phyloP scores from a whole-genome alignment of 2,797 vertebrate species.

The Sandelia bainsii region DNA sequence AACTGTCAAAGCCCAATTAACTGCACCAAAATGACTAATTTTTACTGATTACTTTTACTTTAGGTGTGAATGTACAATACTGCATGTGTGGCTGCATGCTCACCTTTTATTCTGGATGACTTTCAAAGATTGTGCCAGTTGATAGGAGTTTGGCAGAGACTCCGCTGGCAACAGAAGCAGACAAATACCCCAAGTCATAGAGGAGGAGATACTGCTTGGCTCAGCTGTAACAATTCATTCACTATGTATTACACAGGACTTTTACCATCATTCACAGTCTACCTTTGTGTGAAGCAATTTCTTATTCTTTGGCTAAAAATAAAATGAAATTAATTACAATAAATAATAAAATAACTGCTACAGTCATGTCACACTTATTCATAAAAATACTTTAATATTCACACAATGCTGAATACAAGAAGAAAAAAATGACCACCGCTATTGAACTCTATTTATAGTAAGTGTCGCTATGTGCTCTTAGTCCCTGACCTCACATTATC shows the following conservation, averaged over 20 bases:
- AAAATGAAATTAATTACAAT: slow-evolving; percentile 24
- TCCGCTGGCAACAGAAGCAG: slow-evolving; percentile 61
- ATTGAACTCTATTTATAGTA: background rate
- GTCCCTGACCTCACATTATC: slow-evolving; percentile 15
- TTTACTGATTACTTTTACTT: background rate
- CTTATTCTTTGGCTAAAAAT: slow-evolving; percentile 36
- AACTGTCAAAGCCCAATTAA: background rate
- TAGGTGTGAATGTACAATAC: slow-evolving; percentile 39
- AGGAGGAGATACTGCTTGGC: slow-evolving; percentile 59
- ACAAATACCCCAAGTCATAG: slow-evolving; percentile 67
- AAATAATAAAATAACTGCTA: slow-evolving; percentile 9
- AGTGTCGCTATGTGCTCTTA: background rate
- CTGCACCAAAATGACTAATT: background rate
- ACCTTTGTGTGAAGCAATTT: slow-evolving; percentile 33
- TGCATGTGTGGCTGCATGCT: slow-evolving; percentile 57
- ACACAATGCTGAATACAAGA: background rate
- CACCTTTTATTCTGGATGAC: slow-evolving; percentile 79
- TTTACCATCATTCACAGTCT: slow-evolving; percentile 51
- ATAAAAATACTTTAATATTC: background rate
- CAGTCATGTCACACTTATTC: background rate
- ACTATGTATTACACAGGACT: slow-evolving; percentile 34
- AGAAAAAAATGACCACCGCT: background rate
- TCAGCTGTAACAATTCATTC: slow-evolving; percentile 60
- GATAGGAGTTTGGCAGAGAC: slow-evolving; percentile 72
- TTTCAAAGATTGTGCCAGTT: slow-evolving; percentile 77